These are phyloP conservation scores for Fragum whitleyi DNA, from an alignment of 2,888 invertebrate genomes.

Conservation along the genomic window DNA sequence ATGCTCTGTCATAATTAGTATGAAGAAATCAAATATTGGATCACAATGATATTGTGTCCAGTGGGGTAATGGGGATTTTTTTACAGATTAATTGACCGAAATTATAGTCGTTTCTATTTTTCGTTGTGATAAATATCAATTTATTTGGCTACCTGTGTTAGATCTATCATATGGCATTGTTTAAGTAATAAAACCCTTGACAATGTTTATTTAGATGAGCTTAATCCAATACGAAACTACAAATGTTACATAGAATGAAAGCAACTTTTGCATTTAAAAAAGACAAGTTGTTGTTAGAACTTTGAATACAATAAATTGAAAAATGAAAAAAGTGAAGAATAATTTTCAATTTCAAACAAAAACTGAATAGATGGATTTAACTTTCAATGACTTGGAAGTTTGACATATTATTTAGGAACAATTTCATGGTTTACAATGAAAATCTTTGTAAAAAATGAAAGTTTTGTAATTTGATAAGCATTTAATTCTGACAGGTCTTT, in stretches of 20 bases:
- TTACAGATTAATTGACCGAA: conserved; percentile 3
- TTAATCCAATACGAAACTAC: too few species aligned
- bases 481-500: conserved; percentile 7
- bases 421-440: neutral
- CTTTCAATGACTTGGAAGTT: too few species aligned
- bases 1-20: neutral
- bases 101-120: conserved; percentile 3
- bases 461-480: neutral
- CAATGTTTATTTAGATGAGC: too few species aligned
- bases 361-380: too few species aligned
- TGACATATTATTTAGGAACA: too few species aligned
- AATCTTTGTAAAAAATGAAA: neutral
- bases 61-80: neutral
- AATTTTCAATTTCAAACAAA: too few species aligned
- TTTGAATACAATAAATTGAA: too few species aligned
- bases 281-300: too few species aligned
- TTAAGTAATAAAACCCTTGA: neutral
- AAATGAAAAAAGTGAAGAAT: too few species aligned
- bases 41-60: neutral
- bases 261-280: too few species aligned
- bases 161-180: neutral
- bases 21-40: neutral
- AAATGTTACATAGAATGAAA: too few species aligned
- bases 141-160: neutral
- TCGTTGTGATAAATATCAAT: neutral